phyloP scores from a whole-genome alignment of 2,113 vertebrate genomes.

The Chaetodon trifascialis region DNA sequence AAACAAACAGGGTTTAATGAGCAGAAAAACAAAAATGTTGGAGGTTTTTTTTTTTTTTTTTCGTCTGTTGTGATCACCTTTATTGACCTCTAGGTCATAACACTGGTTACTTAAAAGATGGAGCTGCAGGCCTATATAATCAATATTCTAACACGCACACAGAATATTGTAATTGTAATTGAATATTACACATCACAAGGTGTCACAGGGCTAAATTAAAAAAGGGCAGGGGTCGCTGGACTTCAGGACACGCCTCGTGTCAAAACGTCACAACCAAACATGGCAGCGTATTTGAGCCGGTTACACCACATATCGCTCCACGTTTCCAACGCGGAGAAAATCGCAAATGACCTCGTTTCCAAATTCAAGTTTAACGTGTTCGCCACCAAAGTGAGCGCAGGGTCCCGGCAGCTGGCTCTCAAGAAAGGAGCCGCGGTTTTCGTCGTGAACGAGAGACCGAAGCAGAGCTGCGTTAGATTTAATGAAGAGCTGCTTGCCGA shows the following conservation, averaged over 20 bases:
- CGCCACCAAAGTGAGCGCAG: conserved; percentile 81
- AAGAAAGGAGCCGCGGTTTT: conserved; percentile 86
- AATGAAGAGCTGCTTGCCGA: conserved; percentile 18
- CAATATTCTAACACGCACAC: neutral
- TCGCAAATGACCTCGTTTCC: conserved; percentile 83
- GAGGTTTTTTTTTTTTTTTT: too few species aligned
- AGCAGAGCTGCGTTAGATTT: neutral
- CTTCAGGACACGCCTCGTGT: conserved; percentile 37
- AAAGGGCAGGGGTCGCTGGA: neutral
- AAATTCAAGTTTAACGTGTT: conserved; percentile 88
- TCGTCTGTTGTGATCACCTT: neutral
- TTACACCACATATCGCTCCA: conserved; percentile 92
- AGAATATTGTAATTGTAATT: neutral
- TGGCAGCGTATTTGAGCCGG: conserved; percentile 87
- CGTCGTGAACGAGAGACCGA: conserved; percentile 86
- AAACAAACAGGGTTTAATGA: neutral
- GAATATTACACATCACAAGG: neutral
- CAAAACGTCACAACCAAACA: conserved; percentile 74
- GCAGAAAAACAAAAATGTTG: neutral
- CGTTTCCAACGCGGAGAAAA: conserved; percentile 82
- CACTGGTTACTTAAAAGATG: neutral
- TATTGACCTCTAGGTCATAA: neutral
- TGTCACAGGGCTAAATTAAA: too few species aligned
- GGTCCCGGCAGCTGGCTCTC: conserved; percentile 88
- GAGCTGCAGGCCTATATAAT: neutral